These are phyloP conservation scores for Drosophila pruinosa DNA, from an alignment of 1,140 invertebrate species.

Conservation along the genomic window DNA sequence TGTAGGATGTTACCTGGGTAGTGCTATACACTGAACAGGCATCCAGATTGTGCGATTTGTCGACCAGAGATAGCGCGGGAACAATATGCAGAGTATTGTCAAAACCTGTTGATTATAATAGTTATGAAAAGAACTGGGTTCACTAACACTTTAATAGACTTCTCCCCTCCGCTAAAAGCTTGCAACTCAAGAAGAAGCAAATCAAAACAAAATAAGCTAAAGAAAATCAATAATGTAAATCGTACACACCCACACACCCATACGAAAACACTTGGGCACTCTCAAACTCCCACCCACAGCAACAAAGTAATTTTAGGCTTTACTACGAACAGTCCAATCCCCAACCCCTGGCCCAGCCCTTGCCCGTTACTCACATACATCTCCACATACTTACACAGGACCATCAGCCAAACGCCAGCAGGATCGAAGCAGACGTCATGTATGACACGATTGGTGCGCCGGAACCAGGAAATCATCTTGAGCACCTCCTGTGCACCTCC, in stretches of 20 bases:
- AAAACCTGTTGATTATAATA: conserved; percentile 67
- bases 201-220: conserved; percentile 62
- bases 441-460: conserved; percentile 85
- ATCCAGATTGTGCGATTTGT: conserved; percentile 53
- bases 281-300: conserved; percentile 14
- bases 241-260: conserved; percentile 8
- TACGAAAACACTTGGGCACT: neutral
- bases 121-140: neutral
- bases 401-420: conserved; percentile 87
- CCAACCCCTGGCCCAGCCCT: neutral
- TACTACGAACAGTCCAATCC: conserved; percentile 19
- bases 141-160: conserved; percentile 29
- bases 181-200: conserved; percentile 31
- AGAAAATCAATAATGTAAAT: conserved; percentile 73
- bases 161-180: neutral
- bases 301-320: conserved; percentile 62
- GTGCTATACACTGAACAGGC: conserved; percentile 59
- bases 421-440: conserved; percentile 88
- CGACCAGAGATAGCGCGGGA: conserved; percentile 72
- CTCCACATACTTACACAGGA: conserved; percentile 84
- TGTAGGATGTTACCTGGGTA: conserved; percentile 80
- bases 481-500: conserved; percentile 82
- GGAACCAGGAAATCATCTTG: conserved; percentile 88
- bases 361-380: neutral
- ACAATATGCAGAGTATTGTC: conserved; percentile 82